These are phyloP conservation scores for Plectrocnemia conspersa DNA, from an alignment of 1,140 invertebrate species.

Conservation along the genomic window DNA sequence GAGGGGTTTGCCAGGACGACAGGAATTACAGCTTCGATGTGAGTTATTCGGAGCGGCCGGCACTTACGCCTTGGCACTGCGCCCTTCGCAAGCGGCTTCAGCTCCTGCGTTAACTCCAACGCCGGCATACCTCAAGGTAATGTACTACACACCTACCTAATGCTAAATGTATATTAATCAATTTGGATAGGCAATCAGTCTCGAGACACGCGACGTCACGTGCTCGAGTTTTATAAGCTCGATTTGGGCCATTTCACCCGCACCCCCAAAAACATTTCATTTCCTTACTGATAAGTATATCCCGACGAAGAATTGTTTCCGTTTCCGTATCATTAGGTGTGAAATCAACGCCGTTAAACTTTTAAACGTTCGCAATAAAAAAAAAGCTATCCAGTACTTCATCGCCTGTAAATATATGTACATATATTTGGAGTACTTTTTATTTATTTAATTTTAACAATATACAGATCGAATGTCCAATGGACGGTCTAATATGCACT, in stretches of 20 bases:
- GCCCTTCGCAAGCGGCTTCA: constrained; percentile 52
- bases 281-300: constrained; percentile 16
- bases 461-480: neutral
- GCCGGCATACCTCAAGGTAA: constrained; percentile 63
- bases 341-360: constrained; percentile 25
- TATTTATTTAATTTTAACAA: neutral
- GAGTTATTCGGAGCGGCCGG: constrained; percentile 74
- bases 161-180: too few relatives aligned
- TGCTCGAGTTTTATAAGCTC: too few relatives aligned
- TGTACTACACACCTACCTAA: too few relatives aligned
- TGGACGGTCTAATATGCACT: constrained; percentile 4
- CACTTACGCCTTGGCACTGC: constrained; percentile 64
- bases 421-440: neutral
- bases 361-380: constrained; percentile 22
- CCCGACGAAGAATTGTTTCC: constrained; percentile 4
- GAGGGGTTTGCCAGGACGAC: constrained; percentile 61
- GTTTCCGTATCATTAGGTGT: constrained; percentile 12
- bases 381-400: neutral
- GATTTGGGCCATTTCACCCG: too few relatives aligned
- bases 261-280: constrained; percentile 21
- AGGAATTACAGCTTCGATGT: constrained; percentile 61
- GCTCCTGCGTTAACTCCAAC: constrained; percentile 53
- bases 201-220: neutral
- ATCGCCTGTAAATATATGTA: neutral
- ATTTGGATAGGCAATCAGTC: too few relatives aligned